Percentiles rank a stretch among this genome's conserved stretches.
Conservation (phyloP, 2,113 vertebrate genomes). For the Condylura cristata region DNA sequence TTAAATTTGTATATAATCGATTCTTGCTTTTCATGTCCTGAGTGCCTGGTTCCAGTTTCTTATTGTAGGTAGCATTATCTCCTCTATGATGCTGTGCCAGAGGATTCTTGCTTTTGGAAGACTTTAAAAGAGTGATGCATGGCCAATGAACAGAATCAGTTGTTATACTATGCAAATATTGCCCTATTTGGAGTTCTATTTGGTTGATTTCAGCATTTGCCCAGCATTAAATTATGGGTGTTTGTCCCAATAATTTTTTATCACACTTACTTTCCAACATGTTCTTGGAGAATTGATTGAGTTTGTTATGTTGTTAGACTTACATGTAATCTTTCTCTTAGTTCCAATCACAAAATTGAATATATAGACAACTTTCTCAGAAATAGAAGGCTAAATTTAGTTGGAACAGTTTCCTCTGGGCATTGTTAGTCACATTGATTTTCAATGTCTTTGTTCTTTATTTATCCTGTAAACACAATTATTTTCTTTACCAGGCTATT, state of each 20-base stretch:
- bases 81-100: background rate
- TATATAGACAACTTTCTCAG: background rate
- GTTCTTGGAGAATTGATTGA: background rate
- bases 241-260: background rate
- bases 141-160: background rate
- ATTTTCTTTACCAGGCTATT: conserved; percentile 7
- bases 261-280: background rate
- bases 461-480: background rate
- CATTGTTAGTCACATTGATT: background rate
- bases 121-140: background rate
- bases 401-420: background rate
- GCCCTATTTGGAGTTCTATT: background rate
- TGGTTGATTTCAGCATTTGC: background rate
- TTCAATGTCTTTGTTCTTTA: conserved; percentile 7
- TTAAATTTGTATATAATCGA: background rate
- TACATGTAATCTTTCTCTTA: background rate
- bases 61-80: background rate
- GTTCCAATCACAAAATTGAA: background rate
- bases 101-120: background rate
- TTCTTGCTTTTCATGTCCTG: background rate
- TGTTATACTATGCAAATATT: background rate
- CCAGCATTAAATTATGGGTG: background rate
- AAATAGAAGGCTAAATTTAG: background rate
- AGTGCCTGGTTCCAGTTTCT: background rate
- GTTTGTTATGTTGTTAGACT: background rate